Percentiles rank a stretch among this genome's conserved stretches.
phyloP scores from a whole-genome alignment of 2,888 invertebrate genomes.

The Drosophila melanosoma region DNA sequence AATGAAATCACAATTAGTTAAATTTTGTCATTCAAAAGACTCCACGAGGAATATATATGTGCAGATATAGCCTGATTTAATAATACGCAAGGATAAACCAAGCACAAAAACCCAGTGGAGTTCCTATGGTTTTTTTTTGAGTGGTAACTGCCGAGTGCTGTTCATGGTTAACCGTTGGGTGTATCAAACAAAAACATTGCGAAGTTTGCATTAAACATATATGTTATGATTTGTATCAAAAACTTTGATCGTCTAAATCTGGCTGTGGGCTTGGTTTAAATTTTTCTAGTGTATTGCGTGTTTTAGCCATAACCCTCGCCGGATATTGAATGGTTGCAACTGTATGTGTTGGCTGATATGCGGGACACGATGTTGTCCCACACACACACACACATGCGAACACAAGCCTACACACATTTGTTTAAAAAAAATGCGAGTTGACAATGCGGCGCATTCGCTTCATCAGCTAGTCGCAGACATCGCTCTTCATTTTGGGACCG shows the following conservation, averaged over 20 bases:
- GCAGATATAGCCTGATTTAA: not conserved
- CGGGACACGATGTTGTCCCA: conserved; percentile 1
- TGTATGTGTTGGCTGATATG: conserved; percentile 1
- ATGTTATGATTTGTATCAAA: conserved; percentile 15
- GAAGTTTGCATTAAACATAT: conserved; percentile 6
- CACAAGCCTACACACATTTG: not conserved
- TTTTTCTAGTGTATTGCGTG: conserved; percentile 14
- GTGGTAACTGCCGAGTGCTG: not conserved
- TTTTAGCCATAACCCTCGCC: conserved; percentile 28
- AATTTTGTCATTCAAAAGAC: not conserved
- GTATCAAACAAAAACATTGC: not conserved
- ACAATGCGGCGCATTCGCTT: conserved; percentile 45
- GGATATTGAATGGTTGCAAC: conserved; percentile 38
- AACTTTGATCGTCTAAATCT: not conserved
- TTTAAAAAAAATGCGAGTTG: conserved; percentile 28
- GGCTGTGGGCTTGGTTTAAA: not conserved
- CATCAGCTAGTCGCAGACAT: conserved; percentile 49
- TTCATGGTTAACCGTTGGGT: not conserved
- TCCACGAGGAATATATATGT: not conserved
- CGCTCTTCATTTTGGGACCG: conserved; percentile 47
- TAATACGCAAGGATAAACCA: not conserved
- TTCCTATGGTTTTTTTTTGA: not conserved
- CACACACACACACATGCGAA: not conserved
- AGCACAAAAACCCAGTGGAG: not conserved
- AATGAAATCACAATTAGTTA: conserved; percentile 2